Evolutionary conservation across 1,140 invertebrate genomes (phyloP), one percentile per base, ranked within the genome.

Genomic region (Nylanderia fulva): DNA sequence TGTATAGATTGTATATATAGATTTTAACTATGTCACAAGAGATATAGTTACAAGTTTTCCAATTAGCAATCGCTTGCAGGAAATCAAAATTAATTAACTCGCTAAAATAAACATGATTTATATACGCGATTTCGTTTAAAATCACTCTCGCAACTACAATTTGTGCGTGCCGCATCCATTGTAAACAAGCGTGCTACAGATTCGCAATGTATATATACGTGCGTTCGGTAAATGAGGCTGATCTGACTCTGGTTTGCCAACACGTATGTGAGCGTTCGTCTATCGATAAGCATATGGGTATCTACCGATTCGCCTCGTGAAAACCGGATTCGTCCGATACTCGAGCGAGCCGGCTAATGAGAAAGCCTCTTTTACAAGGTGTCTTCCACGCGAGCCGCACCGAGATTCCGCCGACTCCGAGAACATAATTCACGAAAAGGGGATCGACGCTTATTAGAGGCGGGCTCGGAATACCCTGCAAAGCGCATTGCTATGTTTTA

Each of bases 321-420:
- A 88, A 91, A 91, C 91, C 91, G 91, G 91, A 91, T 92, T 92
- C 86, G 58, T 71, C 58, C 80, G 48, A 83, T 86, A 82, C 84
- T 58, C 87, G 58, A 54, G 56, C 87, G 80, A 76, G 71, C 71
- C 74, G 56, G 68, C 88, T 92, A 92, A 92, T 92, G 88, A 91
- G 91, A 88, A 88, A 86, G 76, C 58, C 42, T 52, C 77, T 77
- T 83, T 92, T 90, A 86, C 85, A 90, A 87, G 84, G 85, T 91
- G 88, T 89, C 84, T 87, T 87, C 33, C 29, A n/a, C 39, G 61
- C 86, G 58, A 72, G 61, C 74, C 36, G 68, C 69, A 42, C 13
- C 42, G 42, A 69, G 80, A 72, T 77, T 72, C 21, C 27, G 36
- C 69, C 82, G 79, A 33, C 69, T 42, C 15, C 36, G 36, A 54